These are phyloP conservation scores for Drosophila maculinotata DNA, from an alignment of 2,888 invertebrate species.

Conservation along the genomic window DNA sequence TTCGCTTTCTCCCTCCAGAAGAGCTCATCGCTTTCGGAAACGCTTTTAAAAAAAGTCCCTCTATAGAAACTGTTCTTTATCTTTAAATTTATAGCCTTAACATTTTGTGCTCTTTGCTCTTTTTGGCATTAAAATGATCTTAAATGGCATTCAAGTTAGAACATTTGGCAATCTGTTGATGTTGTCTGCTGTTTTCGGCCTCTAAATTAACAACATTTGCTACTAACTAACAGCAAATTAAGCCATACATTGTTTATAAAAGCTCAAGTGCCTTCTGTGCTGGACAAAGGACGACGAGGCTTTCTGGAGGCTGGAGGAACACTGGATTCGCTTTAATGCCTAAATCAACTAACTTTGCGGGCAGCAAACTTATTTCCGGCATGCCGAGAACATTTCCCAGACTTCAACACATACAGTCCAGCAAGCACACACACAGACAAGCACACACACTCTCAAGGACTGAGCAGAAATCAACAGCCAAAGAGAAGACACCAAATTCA, in stretches of 20 bases:
- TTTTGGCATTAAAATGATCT: conserved; percentile 1
- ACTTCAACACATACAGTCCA: conserved; percentile 43
- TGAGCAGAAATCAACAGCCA: conserved; percentile 44
- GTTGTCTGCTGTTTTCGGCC: conserved; percentile 29
- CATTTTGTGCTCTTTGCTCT: not conserved
- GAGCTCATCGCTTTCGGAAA: not conserved
- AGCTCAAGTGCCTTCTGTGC: conserved; percentile 56
- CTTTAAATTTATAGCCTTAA: not conserved
- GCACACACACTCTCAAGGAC: conserved; percentile 19
- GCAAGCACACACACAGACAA: conserved; percentile 6
- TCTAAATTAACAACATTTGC: conserved; percentile 78
- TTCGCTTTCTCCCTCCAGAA: not conserved
- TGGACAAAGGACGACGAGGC: conserved; percentile 6
- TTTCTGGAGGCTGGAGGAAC: conserved; percentile 11
- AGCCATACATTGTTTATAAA: conserved; percentile 80
- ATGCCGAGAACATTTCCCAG: conserved; percentile 70
- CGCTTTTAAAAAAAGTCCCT: too few species aligned
- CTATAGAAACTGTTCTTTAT: not conserved
- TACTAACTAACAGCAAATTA: conserved; percentile 80
- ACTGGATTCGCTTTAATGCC: conserved; percentile 75
- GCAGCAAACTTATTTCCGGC: conserved; percentile 79
- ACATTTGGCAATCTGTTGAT: conserved; percentile 21
- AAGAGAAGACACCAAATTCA: conserved; percentile 71
- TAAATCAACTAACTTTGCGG: conserved; percentile 81
- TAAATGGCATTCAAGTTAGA: conserved; percentile 10